These are phyloP conservation scores for Psephotus haematonotus DNA, from an alignment of 2,113 vertebrate genomes.

Conservation along the genomic window DNA sequence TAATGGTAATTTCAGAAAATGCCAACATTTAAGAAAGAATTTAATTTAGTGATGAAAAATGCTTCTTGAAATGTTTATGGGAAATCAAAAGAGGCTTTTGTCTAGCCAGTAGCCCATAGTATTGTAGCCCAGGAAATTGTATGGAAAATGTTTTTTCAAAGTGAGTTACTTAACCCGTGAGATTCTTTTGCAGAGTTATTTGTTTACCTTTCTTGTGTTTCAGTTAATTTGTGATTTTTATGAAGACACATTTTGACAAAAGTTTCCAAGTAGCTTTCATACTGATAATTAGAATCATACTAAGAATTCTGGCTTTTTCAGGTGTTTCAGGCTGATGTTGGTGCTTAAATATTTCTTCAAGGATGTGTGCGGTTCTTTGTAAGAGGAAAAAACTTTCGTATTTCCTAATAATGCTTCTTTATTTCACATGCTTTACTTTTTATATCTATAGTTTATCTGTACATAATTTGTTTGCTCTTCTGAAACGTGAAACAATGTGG, in stretches of 20 bases:
- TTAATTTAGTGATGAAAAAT: neutral
- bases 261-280: neutral
- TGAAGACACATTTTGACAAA: neutral
- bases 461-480: slow-evolving; percentile 27
- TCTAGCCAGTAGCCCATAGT: neutral
- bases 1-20: neutral
- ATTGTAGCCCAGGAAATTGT: neutral
- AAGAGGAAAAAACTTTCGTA: slow-evolving; percentile 21
- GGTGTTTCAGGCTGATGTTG: neutral
- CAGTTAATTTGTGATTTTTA: neutral
- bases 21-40: neutral
- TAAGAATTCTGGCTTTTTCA: neutral
- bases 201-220: neutral
- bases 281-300: neutral
- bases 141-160: neutral
- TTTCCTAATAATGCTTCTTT: slow-evolving; percentile 3
- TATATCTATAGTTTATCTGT: slow-evolving; percentile 28
- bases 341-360: neutral
- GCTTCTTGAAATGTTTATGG: neutral
- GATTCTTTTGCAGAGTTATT: neutral
- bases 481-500: slow-evolving; percentile 30
- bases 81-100: neutral
- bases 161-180: neutral
- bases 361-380: neutral
- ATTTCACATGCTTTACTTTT: slow-evolving; percentile 32